phyloP scores from a whole-genome alignment of 2,888 invertebrate species.

The Zygothrica quintamaculata region DNA sequence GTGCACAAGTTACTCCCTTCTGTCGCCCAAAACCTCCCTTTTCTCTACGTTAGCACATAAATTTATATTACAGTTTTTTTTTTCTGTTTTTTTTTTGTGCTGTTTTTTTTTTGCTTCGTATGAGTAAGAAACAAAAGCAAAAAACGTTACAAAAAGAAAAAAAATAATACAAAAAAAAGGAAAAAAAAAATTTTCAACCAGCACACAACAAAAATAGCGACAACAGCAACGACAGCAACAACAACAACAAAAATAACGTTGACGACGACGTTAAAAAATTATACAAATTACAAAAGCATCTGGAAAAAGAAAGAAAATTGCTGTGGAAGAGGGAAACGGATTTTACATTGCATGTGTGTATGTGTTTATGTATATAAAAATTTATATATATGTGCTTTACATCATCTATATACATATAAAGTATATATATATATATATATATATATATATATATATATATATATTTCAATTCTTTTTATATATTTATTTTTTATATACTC shows the following conservation, averaged over 20 bases:
- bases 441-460: background rate
- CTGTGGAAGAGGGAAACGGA: constrained; percentile 60
- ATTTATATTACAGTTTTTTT: constrained; percentile 74
- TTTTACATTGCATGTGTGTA: constrained; percentile 41
- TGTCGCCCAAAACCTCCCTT: constrained; percentile 25
- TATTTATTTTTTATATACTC: no score
- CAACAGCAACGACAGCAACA: constrained; percentile 28
- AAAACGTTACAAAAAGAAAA: constrained; percentile 54
- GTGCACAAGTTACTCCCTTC: constrained; percentile 16
- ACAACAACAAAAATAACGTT: constrained; percentile 22
- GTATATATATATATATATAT: constrained; percentile 12
- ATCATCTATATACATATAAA: constrained; percentile 4
- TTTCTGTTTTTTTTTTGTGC: constrained; percentile 1
- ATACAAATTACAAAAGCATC: constrained; percentile 75
- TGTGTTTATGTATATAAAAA: constrained; percentile 11
- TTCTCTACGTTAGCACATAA: constrained; percentile 59
- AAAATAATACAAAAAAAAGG: constrained; percentile 28
- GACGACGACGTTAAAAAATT: constrained; percentile 75
- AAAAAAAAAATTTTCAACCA: constrained; percentile 44
- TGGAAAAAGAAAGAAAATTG: constrained; percentile 66
- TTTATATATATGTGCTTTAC: constrained; percentile 15
- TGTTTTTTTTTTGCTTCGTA: constrained; percentile 46
- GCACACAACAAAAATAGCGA: constrained; percentile 38
- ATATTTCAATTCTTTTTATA: no score
- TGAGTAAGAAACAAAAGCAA: constrained; percentile 59